Evolutionary conservation across 2,113 vertebrate species (phyloP).

Genomic region (Aplodontia rufa): DNA sequence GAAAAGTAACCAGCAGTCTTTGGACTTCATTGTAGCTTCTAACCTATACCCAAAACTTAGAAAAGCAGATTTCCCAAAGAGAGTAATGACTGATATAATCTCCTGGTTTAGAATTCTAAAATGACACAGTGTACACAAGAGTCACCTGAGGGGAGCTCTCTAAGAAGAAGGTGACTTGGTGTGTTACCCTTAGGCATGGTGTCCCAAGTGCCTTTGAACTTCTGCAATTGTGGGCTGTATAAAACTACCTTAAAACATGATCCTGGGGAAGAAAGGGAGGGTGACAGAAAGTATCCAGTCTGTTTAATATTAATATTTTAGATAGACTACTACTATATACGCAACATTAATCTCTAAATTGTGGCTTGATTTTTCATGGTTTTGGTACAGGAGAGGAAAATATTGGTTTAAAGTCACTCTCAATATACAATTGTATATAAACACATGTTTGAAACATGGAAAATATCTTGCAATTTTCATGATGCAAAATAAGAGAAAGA

Average conservation of each 20-base stretch:
- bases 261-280: not conserved
- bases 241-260: not conserved
- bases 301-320: not conserved
- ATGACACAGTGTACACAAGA: not conserved
- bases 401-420: not conserved
- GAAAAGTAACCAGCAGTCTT: not conserved
- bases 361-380: conserved; percentile 14
- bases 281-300: not conserved
- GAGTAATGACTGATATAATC: not conserved
- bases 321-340: not conserved
- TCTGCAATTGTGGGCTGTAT: not conserved
- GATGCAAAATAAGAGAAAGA: not conserved
- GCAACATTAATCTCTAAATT: not conserved
- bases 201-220: not conserved
- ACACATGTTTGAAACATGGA: not conserved
- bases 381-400: not conserved
- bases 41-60: not conserved
- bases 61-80: not conserved
- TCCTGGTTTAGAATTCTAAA: not conserved
- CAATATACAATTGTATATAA: not conserved
- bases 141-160: not conserved
- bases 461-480: not conserved
- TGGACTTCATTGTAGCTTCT: not conserved
- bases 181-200: too few relatives aligned
- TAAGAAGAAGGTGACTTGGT: too few relatives aligned